Percentiles rank a stretch among this genome's conserved stretches.
Evolutionary conservation across 2,797 vertebrate species (phyloP).

Genomic region (Crocodylus rhombifer): DNA sequence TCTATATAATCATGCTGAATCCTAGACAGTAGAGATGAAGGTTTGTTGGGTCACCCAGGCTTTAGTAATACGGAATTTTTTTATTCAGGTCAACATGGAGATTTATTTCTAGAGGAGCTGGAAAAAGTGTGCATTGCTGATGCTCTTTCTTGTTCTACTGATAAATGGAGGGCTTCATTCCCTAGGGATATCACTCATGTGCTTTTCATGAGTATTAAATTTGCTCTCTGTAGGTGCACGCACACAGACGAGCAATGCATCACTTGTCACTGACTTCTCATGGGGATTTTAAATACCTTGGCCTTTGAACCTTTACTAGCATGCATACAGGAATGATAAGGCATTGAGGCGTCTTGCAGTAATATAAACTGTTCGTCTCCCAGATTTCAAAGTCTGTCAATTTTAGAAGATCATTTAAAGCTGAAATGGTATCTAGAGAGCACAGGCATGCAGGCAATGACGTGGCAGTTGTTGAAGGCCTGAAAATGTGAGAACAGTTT

Average conservation of each 20-base stretch:
- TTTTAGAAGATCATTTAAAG: not conserved
- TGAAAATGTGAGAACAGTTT: not conserved
- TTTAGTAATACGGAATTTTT: not conserved
- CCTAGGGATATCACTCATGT: not conserved
- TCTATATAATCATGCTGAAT: not conserved
- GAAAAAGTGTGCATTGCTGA: not conserved
- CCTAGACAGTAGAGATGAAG: not conserved
- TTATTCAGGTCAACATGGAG: not conserved
- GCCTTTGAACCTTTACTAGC: accelerated
- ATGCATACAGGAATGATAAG: accelerated
- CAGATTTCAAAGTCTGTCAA: not conserved
- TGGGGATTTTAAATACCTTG: not conserved
- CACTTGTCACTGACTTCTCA: not conserved
- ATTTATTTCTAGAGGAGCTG: not conserved
- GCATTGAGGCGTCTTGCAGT: not conserved
- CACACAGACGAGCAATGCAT: accelerated
- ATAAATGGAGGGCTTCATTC: not conserved
- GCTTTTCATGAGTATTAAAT: not conserved
- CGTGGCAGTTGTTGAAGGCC: not conserved
- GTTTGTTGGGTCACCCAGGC: not conserved
- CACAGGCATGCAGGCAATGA: not conserved
- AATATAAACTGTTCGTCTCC: not conserved
- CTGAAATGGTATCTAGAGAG: not conserved
- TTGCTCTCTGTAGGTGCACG: not conserved
- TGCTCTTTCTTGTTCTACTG: not conserved